phyloP scores from a whole-genome alignment of 92 coral and sea anemone species.

The Parazoanthus swiftii region DNA sequence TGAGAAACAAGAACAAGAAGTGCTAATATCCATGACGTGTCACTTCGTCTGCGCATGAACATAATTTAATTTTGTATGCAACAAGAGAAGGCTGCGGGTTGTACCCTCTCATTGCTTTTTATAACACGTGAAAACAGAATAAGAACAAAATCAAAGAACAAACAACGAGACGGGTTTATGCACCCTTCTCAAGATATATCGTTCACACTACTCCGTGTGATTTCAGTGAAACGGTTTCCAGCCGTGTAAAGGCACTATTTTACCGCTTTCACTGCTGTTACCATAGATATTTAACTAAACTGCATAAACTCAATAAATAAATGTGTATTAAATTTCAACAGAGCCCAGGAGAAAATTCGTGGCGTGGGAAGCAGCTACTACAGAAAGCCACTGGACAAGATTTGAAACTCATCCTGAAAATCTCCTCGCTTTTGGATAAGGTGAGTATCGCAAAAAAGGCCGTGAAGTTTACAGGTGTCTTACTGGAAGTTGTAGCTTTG shows the following conservation, averaged over 20 bases:
- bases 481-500: not conserved
- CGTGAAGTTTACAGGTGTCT: not conserved
- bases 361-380: not conserved
- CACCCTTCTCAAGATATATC: no score
- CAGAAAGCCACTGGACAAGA: conserved; percentile 38
- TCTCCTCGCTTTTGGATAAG: conserved; percentile 39
- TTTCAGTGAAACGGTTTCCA: no score
- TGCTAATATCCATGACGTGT: no score
- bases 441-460: not conserved
- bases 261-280: not conserved
- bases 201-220: no score
- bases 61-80: no score
- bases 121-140: no score
- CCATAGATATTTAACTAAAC: not conserved
- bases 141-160: no score
- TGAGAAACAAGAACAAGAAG: no score
- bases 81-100: no score
- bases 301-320: not conserved
- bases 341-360: not conserved
- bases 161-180: no score
- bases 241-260: not conserved
- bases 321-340: not conserved
- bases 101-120: no score
- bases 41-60: no score
- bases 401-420: conserved; percentile 32